phyloP scores from a whole-genome alignment of 2,113 vertebrate species.

The Nerophis ophidion region DNA sequence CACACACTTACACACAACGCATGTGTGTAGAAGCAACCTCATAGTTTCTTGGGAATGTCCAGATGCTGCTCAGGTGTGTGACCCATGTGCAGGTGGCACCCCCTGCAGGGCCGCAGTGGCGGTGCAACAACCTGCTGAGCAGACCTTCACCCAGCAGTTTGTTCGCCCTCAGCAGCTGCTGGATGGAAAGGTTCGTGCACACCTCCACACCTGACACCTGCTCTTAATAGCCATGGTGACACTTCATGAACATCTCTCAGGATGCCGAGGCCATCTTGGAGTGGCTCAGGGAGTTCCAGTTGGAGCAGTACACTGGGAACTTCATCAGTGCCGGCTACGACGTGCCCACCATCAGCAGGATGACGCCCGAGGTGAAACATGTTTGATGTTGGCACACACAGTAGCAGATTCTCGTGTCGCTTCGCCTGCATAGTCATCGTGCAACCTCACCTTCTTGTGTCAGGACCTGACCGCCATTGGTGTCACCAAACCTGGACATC shows the following conservation, averaged over 20 bases:
- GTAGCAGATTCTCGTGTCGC: too few relatives aligned
- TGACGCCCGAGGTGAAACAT: slow-evolving; percentile 87
- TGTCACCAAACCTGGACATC: slow-evolving; percentile 92
- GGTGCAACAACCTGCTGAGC: slow-evolving; percentile 71
- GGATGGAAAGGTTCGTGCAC: slow-evolving; percentile 79
- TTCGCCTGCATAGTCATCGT: neutral
- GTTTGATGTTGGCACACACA: neutral
- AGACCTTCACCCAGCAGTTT: slow-evolving; percentile 78
- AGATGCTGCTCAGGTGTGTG: too few relatives aligned
- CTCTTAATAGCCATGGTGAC: too few relatives aligned
- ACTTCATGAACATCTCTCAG: slow-evolving; percentile 48
- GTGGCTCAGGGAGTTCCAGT: slow-evolving; percentile 93
- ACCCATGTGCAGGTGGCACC: slow-evolving; percentile 17
- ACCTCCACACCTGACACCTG: neutral
- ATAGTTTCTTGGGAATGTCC: too few relatives aligned
- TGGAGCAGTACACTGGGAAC: slow-evolving; percentile 85
- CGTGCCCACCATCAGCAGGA: slow-evolving; percentile 93
- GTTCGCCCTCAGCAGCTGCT: slow-evolving; percentile 83
- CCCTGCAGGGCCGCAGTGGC: slow-evolving; percentile 59
- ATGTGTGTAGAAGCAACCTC: too few relatives aligned
- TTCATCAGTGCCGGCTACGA: slow-evolving; percentile 89
- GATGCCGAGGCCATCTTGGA: slow-evolving; percentile 90
- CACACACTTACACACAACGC: too few relatives aligned
- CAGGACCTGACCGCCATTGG: slow-evolving; percentile 95
- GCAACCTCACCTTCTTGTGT: too few relatives aligned